These are phyloP conservation scores for Melipona bicolor DNA, from an alignment of 2,888 invertebrate species.

Conservation along the genomic window DNA sequence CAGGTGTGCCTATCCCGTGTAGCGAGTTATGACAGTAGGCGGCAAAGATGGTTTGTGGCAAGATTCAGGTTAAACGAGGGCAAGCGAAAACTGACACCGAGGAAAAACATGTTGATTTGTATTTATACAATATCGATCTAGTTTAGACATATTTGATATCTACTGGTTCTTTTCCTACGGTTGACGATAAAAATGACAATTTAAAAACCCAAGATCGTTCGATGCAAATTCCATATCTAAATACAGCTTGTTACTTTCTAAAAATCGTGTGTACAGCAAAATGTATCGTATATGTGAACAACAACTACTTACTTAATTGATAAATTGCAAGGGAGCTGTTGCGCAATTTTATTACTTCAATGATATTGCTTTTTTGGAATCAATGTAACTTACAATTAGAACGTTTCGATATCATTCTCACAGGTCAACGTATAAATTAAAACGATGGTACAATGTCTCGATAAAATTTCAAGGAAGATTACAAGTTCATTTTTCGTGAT, in stretches of 20 bases:
- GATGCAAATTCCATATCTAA: background rate
- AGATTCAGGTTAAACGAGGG: constrained; percentile 50
- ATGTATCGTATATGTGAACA: background rate
- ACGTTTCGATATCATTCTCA: background rate
- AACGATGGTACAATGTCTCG: background rate
- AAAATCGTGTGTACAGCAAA: background rate
- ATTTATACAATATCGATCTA: constrained; percentile 52
- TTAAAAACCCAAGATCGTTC: constrained; percentile 1
- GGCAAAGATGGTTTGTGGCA: constrained; percentile 59
- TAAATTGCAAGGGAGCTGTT: background rate
- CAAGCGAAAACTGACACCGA: constrained; percentile 47
- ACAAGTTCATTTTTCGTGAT: background rate
- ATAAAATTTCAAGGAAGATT: constrained; percentile 8
- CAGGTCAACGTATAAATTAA: background rate
- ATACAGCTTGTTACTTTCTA: background rate
- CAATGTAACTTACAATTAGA: too few relatives aligned
- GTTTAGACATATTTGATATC: constrained; percentile 38
- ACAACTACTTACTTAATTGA: background rate
- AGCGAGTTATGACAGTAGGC: constrained; percentile 54
- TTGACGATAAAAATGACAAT: constrained; percentile 41
- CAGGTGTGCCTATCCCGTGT: constrained; percentile 41
- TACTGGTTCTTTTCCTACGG: constrained; percentile 1
- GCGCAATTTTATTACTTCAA: background rate
- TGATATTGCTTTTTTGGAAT: background rate
- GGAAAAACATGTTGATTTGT: constrained; percentile 49